These are phyloP conservation scores for Grus americana DNA, from an alignment of 2,113 vertebrate genomes.

Conservation along the genomic window DNA sequence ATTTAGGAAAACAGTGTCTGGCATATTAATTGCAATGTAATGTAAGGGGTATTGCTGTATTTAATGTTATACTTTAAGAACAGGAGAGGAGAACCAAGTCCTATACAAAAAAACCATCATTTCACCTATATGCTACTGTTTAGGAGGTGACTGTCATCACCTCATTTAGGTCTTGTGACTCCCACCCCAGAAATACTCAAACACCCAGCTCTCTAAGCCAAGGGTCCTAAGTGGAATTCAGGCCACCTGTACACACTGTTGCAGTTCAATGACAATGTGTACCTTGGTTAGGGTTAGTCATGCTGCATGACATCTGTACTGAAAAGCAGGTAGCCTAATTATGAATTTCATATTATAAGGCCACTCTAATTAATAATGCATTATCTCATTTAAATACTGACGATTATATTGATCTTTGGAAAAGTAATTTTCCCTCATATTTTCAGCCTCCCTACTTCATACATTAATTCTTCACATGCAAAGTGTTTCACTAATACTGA, in stretches of 20 bases:
- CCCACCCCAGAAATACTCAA: neutral
- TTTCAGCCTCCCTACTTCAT: neutral
- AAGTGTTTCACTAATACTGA: neutral
- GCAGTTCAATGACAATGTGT: neutral
- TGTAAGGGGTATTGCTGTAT: neutral
- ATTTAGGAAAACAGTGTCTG: neutral
- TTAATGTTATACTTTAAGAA: neutral
- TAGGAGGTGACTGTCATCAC: neutral
- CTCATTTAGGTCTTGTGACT: neutral
- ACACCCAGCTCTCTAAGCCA: neutral
- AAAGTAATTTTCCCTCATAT: neutral
- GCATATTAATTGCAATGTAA: neutral
- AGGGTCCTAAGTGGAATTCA: neutral
- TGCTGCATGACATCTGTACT: neutral
- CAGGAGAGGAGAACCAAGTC: neutral
- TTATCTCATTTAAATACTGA: neutral
- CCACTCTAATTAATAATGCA: neutral
- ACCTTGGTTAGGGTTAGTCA: neutral
- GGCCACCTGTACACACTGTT: neutral
- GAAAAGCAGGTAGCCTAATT: neutral
- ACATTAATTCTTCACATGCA: neutral
- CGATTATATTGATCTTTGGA: neutral
- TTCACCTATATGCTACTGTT: neutral
- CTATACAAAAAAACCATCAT: fast-evolving
- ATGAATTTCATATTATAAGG: neutral